Percentiles rank a stretch among this genome's conserved stretches.
These are phyloP conservation scores for Xiphophorus birchmanni DNA, from an alignment of 2,797 vertebrate species.

Conservation along the genomic window DNA sequence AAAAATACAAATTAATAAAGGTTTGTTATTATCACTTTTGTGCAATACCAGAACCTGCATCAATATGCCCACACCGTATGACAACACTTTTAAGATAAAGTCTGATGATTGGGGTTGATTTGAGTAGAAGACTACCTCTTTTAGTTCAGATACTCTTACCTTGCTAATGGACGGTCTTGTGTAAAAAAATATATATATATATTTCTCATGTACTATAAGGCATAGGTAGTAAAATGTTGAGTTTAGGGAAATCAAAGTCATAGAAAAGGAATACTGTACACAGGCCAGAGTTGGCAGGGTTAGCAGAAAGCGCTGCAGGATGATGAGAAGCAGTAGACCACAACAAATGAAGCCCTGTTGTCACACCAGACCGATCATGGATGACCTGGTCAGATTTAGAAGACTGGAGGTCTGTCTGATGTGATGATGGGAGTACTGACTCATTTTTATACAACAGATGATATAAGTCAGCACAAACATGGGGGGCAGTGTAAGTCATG, in stretches of 20 bases:
- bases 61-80: neutral
- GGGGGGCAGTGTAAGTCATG: neutral
- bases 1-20: neutral
- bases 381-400: neutral
- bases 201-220: neutral
- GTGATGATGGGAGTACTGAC: slow-evolving; percentile 1
- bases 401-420: neutral
- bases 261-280: neutral
- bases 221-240: neutral
- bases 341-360: slow-evolving; percentile 11
- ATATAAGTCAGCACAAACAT: neutral
- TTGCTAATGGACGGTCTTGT: neutral
- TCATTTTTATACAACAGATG: neutral
- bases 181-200: too few species aligned
- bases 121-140: neutral
- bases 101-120: neutral
- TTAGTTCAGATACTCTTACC: neutral
- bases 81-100: neutral
- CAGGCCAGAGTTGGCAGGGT: neutral
- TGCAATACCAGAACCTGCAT: neutral
- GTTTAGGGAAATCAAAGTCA: neutral
- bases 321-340: slow-evolving; percentile 3
- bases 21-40: neutral
- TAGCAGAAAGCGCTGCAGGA: neutral
- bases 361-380: neutral